Evolutionary conservation across 2,888 invertebrate genomes (phyloP).

Genomic region (Operophtera brumata): DNA sequence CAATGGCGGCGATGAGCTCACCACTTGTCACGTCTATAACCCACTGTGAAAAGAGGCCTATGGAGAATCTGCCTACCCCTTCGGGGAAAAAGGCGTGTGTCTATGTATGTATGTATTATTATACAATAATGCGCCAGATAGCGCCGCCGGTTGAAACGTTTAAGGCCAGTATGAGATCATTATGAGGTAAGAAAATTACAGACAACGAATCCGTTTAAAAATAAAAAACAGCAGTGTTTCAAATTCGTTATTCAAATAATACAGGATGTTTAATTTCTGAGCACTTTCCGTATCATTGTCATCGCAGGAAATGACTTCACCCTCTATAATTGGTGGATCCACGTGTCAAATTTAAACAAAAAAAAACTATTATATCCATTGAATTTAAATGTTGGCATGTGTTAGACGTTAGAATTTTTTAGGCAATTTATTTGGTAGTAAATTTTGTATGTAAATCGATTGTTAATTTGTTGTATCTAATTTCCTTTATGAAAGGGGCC

Average conservation of each 20-base stretch:
- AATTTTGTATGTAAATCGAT: conserved; percentile 11
- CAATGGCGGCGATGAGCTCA: no score
- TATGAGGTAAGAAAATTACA: neutral
- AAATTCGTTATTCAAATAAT: conserved; percentile 29
- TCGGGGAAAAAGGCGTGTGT: no score
- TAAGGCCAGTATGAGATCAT: neutral
- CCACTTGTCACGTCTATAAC: no score
- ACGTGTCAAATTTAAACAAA: conserved; percentile 59
- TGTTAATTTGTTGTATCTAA: conserved; percentile 2
- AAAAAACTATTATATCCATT: conserved; percentile 35
- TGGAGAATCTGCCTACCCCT: no score
- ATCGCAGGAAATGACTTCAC: conserved; percentile 71
- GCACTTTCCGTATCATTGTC: conserved; percentile 66
- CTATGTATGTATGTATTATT: no score
- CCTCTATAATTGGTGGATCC: conserved; percentile 60
- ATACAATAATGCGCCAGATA: no score
- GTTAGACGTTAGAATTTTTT: conserved; percentile 33
- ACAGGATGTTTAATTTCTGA: conserved; percentile 42
- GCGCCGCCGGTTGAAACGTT: no score
- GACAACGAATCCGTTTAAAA: neutral
- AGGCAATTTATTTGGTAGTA: conserved; percentile 5
- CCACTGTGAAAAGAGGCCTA: no score
- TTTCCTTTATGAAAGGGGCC: no score
- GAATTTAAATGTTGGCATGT: conserved; percentile 43
- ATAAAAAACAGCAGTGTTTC: conserved; percentile 5